phyloP scores from a whole-genome alignment of 2,113 vertebrate species.

The Cettia cetti region DNA sequence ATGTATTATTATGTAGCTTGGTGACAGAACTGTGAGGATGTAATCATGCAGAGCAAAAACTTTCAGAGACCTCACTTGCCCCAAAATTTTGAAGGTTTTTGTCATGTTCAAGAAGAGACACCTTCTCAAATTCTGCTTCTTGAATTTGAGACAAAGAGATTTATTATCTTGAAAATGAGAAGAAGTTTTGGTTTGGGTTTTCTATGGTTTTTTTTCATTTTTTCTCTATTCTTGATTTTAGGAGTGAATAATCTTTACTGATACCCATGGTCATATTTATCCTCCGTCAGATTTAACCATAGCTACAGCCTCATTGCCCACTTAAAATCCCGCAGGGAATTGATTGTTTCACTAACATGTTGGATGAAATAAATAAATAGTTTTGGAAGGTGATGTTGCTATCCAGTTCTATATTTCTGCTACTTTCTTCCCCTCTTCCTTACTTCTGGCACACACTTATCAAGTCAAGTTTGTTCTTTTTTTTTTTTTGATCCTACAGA shows the following conservation, averaged over 20 bases:
- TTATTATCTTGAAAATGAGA: background rate
- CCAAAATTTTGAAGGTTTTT: background rate
- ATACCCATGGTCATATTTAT: background rate
- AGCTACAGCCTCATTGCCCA: background rate
- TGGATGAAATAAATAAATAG: background rate
- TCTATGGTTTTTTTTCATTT: too few relatives aligned
- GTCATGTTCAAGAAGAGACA: background rate
- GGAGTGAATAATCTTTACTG: background rate
- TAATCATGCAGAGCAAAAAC: background rate
- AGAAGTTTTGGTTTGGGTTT: accelerated
- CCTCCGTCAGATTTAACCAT: background rate
- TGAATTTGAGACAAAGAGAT: background rate
- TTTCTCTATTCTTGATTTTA: background rate
- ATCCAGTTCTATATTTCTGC: background rate
- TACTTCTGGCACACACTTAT: accelerated
- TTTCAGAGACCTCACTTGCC: background rate
- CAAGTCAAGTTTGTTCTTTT: background rate
- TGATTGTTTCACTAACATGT: background rate
- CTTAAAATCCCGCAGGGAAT: background rate
- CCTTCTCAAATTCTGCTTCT: background rate
- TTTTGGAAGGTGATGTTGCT: background rate
- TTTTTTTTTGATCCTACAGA: background rate
- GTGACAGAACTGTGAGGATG: background rate
- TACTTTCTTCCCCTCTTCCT: background rate
- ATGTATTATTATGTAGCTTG: background rate